These are phyloP conservation scores for Mystacornis crossleyi DNA, from an alignment of 2,113 vertebrate genomes.

Conservation along the genomic window DNA sequence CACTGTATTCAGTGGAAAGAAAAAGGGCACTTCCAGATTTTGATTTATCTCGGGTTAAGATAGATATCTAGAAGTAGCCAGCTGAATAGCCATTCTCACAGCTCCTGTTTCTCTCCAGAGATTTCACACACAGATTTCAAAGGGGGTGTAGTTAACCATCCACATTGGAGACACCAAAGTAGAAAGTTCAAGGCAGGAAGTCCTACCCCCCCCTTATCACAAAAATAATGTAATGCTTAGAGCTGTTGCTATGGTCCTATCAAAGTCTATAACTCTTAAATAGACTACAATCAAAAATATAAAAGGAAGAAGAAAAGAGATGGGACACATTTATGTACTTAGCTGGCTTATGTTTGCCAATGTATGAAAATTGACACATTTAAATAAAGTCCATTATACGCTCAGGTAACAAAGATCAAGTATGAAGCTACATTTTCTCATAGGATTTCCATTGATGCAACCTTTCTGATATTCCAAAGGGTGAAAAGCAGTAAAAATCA, in stretches of 20 bases:
- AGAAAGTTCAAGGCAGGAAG: not conserved
- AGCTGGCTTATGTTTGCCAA: not conserved
- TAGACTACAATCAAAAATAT: not conserved
- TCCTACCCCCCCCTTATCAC: not conserved
- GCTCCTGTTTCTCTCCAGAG: not conserved
- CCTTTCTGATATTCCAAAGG: not conserved
- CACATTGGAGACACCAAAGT: not conserved
- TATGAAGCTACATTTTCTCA: not conserved
- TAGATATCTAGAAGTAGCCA: not conserved
- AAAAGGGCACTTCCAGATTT: not conserved
- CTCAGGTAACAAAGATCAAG: not conserved
- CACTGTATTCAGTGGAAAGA: not conserved
- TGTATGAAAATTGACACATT: not conserved
- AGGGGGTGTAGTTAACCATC: not conserved
- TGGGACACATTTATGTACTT: not conserved
- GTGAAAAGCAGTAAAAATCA: not conserved
- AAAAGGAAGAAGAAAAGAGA: not conserved
- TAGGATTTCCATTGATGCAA: not conserved
- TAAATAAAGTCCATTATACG: not conserved
- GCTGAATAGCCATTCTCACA: not conserved
- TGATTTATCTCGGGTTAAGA: not conserved
- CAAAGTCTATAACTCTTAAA: not conserved
- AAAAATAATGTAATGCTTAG: not conserved
- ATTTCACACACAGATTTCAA: not conserved
- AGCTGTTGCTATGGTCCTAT: not conserved